phyloP scores from a whole-genome alignment of 2,888 invertebrate species.

The Silvanus unidentatus region DNA sequence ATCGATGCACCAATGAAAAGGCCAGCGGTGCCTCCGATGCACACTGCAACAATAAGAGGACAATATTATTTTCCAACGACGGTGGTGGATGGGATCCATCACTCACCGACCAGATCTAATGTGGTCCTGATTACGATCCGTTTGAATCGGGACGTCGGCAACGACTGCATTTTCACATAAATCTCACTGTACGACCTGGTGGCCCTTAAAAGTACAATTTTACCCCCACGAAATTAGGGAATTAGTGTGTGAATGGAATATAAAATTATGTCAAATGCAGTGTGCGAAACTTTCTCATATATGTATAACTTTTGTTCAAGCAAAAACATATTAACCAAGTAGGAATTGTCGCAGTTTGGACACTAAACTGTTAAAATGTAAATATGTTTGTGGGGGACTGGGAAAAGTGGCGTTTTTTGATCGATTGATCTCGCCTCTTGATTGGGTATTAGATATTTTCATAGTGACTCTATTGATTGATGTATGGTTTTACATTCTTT shows the following conservation, averaged over 20 bases:
- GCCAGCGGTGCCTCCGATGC: conserved; percentile 56
- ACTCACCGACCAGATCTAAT: conserved; percentile 57
- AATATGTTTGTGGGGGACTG: too few relatives aligned
- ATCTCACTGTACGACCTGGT: conserved; percentile 38
- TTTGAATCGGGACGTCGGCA: conserved; percentile 54
- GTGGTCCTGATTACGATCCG: conserved; percentile 56
- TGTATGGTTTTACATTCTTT: too few relatives aligned
- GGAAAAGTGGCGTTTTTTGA: too few relatives aligned
- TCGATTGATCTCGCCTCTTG: too few relatives aligned
- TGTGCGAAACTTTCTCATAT: conserved; percentile 5
- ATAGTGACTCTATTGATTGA: too few relatives aligned
- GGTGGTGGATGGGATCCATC: conserved; percentile 12
- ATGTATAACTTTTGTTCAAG: too few relatives aligned
- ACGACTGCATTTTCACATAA: conserved; percentile 48
- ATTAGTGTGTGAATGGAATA: conserved; percentile 9
- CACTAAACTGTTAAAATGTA: too few relatives aligned
- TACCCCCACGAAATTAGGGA: too few relatives aligned
- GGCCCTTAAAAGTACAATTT: conserved; percentile 15
- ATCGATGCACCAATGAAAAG: conserved; percentile 58
- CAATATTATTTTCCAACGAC: background rate
- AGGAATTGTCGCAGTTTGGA: too few relatives aligned
- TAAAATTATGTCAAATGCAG: conserved; percentile 10
- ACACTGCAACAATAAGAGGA: conserved; percentile 47
- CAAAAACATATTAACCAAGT: too few relatives aligned
- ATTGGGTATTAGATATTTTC: too few relatives aligned